Percentiles rank a stretch among this genome's conserved stretches.
These are phyloP conservation scores for Andrena bicolor DNA, from an alignment of 2,888 invertebrate species.

Conservation along the genomic window DNA sequence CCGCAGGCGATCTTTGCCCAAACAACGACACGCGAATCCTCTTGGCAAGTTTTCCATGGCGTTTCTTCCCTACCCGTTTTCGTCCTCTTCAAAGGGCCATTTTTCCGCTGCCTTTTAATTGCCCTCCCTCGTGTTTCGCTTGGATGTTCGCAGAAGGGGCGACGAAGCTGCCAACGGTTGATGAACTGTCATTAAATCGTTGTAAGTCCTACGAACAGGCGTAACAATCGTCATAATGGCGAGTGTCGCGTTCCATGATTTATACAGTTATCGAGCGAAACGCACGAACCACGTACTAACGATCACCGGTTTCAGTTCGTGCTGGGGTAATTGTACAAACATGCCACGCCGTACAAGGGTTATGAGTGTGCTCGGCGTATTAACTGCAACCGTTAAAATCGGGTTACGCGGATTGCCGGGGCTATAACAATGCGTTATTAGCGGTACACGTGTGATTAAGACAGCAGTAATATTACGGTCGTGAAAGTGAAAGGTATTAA, in stretches of 20 bases:
- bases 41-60: too few relatives aligned
- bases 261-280: slow-evolving; percentile 50
- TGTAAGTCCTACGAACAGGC: slow-evolving; percentile 5
- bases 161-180: slow-evolving; percentile 11
- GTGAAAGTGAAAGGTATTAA: slow-evolving; percentile 43
- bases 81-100: too few relatives aligned
- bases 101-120: slow-evolving; percentile 13
- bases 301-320: slow-evolving; percentile 30
- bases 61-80: too few relatives aligned
- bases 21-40: slow-evolving; percentile 8
- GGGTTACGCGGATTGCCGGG: slow-evolving; percentile 12
- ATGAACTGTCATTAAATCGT: slow-evolving; percentile 9
- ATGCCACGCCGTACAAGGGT: slow-evolving; percentile 12
- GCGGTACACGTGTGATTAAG: slow-evolving; percentile 24
- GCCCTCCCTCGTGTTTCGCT: not conserved
- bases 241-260: slow-evolving; percentile 38
- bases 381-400: slow-evolving; percentile 45
- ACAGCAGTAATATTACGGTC: slow-evolving; percentile 15
- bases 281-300: slow-evolving; percentile 24
- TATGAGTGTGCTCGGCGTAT: slow-evolving; percentile 21
- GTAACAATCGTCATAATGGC: slow-evolving; percentile 25
- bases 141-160: slow-evolving; percentile 10
- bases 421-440: slow-evolving; percentile 46
- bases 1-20: not conserved
- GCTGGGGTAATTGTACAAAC: slow-evolving; percentile 43